Base-by-base conservation (phyloP, 1,140 invertebrate genomes). In the Papilio glaucus region DNA sequence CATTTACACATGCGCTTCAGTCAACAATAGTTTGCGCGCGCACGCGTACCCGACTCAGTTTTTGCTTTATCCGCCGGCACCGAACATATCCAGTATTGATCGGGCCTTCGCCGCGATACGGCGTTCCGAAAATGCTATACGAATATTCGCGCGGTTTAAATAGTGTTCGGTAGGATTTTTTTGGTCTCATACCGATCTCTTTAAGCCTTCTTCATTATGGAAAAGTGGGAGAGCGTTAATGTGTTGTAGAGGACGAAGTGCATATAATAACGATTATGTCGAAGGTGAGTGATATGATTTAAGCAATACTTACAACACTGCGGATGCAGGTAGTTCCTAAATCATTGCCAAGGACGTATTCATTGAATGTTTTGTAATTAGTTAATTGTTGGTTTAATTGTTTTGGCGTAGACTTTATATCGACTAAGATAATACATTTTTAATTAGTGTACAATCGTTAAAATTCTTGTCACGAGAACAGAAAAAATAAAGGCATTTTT, bases 21-120 rank as follows among this genome's bases (percentile, higher is more conserved):
- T 89, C 83, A 88, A 89, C 89, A 90, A 88, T 81, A 89, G 81
- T 79, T 80, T 89, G 89, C 87, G 89, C 89, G 89, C 89, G 89
- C 88, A 90, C 80, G 86, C 84, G 79, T 86, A 75, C 75, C 76
- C 73, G 79, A 80, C 80, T 79, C 74, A 81, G 76, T 87, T 89
- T 89, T 90, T 87, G 84, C 86, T 79, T 85, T 89, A 87, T 87
- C 81, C 84, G 81, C 88, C 84, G 84, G 83, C 80, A 80, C 75
- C 84, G 81, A 86, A 82, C 80, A 76, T 65, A 80, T 74, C 79
- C 87, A 91, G 89, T 91, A 91, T 91, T 91, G 89, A 91, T 91
- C 89, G 89, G 82, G 87, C 85, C 78, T 86, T 78, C 83, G 85
- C 85, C 86, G 84, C 79, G 87, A 83, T 84, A 89, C 82, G 86